These are phyloP conservation scores for Myotis yumanensis DNA, from an alignment of 2,113 vertebrate species.

Conservation along the genomic window DNA sequence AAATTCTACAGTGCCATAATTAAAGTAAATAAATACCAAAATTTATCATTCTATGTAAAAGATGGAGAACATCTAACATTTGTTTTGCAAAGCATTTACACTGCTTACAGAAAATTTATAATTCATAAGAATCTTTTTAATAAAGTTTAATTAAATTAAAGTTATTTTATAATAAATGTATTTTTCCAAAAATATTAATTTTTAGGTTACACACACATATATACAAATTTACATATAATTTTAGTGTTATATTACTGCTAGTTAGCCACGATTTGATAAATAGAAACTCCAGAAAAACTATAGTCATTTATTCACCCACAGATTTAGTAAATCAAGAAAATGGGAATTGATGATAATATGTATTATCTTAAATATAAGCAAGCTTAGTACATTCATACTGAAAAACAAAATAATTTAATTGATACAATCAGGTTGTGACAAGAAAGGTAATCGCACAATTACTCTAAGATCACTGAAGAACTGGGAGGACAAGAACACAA, in stretches of 20 bases:
- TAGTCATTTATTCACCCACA: not conserved
- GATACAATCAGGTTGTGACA: not conserved
- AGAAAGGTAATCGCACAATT: not conserved
- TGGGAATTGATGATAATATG: not conserved
- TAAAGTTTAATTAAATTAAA: not conserved
- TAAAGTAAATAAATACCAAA: not conserved
- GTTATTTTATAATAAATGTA: not conserved
- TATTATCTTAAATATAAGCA: not conserved
- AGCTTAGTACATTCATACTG: not conserved
- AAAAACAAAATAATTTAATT: not conserved
- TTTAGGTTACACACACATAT: not conserved
- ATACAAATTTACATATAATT: not conserved
- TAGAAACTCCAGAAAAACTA: not conserved
- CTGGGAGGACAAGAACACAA: not conserved
- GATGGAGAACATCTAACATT: not conserved
- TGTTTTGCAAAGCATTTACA: not conserved
- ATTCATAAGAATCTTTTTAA: not conserved
- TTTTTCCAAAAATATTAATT: not conserved
- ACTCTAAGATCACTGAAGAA: not conserved
- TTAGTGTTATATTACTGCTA: not conserved
- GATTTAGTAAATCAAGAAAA: conserved; percentile 11
- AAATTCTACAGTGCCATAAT: not conserved
- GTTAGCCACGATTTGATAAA: not conserved
- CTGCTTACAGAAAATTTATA: not conserved
- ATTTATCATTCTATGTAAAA: not conserved